phyloP scores from a whole-genome alignment of 2,797 vertebrate genomes.

The Coregonus suidteri region DNA sequence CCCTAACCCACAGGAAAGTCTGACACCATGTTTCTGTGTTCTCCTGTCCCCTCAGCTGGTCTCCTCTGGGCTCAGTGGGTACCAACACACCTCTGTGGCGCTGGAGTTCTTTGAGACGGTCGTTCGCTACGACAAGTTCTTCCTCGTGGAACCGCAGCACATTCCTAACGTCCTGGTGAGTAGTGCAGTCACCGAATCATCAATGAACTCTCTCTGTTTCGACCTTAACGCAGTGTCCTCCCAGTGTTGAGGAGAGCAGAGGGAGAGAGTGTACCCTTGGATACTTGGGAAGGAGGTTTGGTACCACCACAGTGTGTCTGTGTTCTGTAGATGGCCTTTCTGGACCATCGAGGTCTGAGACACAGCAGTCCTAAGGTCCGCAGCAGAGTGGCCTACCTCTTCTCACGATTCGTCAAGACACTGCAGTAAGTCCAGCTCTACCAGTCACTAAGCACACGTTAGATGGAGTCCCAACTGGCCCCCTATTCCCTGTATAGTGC shows the following conservation, averaged over 20 bases:
- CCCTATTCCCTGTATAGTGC: too few species aligned
- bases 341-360: conserved; percentile 90
- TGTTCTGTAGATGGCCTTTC: conserved; percentile 89
- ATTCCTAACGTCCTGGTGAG: conserved; percentile 94
- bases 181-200: conserved; percentile 6
- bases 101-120: conserved; percentile 97
- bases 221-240: too few species aligned
- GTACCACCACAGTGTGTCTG: too few species aligned
- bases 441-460: background rate
- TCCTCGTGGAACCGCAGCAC: conserved; percentile 94
- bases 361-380: conserved; percentile 78
- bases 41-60: conserved; percentile 80
- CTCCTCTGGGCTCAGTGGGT: conserved; percentile 90
- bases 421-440: conserved; percentile 84
- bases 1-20: background rate
- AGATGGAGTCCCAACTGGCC: too few species aligned
- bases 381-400: conserved; percentile 90
- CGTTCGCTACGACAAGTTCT: conserved; percentile 97
- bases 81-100: conserved; percentile 90
- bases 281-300: too few species aligned
- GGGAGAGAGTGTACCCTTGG: too few species aligned
- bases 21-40: background rate
- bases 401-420: conserved; percentile 96
- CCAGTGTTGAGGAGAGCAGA: too few species aligned
- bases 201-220: background rate